A percentile compares a stretch with the other conserved stretches of the same genome.
These are phyloP conservation scores for Blastobasis lacticolella DNA, from an alignment of 2,888 invertebrate genomes.

Conservation along the genomic window DNA sequence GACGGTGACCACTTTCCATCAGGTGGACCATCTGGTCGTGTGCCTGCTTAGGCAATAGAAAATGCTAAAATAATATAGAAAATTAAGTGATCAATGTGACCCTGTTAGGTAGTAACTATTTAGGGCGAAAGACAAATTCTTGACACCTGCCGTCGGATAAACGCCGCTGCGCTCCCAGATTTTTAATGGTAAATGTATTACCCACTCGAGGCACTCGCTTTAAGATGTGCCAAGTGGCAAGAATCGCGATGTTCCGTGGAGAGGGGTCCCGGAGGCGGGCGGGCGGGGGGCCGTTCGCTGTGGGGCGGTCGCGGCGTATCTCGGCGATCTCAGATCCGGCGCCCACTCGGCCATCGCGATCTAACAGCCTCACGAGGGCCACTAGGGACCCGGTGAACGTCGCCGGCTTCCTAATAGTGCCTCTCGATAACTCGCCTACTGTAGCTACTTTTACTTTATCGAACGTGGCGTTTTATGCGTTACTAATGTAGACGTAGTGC, in stretches of 20 bases:
- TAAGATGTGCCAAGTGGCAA: constrained; percentile 46
- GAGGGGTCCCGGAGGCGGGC: constrained; percentile 29
- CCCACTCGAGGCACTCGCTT: constrained; percentile 38
- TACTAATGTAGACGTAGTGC: constrained; percentile 16
- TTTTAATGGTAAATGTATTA: constrained; percentile 41
- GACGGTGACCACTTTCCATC: no score
- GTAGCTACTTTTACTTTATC: constrained; percentile 16
- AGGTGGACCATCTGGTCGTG: no score
- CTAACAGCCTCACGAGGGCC: constrained; percentile 32
- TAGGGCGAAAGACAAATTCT: no score
- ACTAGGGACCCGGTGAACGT: constrained; percentile 15
- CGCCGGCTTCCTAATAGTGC: constrained; percentile 2
- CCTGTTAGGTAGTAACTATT: no score
- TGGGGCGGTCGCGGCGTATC: constrained; percentile 45
- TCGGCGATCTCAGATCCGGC: constrained; percentile 51
- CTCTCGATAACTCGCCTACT: not conserved
- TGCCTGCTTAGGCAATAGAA: no score
- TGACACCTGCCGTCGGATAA: no score
- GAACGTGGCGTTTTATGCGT: constrained; percentile 24
- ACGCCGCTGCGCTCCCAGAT: constrained; percentile 14
- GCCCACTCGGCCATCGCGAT: constrained; percentile 39
- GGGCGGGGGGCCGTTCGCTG: constrained; percentile 20
- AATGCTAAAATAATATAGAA: no score
- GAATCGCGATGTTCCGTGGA: constrained; percentile 36
- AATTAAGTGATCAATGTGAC: no score